These are phyloP conservation scores for Nothocercus julius DNA, from an alignment of 2,113 vertebrate genomes.

Conservation along the genomic window DNA sequence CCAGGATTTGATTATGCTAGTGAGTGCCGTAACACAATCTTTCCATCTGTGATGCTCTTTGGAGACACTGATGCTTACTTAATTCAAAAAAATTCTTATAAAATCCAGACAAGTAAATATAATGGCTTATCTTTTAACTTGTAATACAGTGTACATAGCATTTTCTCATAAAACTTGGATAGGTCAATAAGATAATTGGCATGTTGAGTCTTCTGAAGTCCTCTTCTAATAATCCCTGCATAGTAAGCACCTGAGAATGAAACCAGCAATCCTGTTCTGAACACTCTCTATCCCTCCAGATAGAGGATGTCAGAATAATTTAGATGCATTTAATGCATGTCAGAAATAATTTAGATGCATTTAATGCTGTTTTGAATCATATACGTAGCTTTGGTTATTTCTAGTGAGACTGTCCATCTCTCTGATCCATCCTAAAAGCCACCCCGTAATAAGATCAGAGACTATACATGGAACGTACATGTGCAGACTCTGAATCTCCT, in stretches of 20 bases:
- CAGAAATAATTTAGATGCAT: neutral
- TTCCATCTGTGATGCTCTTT: rapidly evolving
- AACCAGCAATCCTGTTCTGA: neutral
- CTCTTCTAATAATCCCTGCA: neutral
- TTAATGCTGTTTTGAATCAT: neutral
- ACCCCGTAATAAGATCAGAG: neutral
- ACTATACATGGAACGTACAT: neutral
- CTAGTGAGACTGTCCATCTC: neutral
- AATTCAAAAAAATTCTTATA: neutral
- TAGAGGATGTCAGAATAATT: neutral
- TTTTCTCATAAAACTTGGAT: rapidly evolving
- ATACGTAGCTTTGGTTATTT: neutral
- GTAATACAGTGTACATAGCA: rapidly evolving
- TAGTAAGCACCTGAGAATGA: neutral
- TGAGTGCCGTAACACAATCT: neutral
- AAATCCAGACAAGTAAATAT: neutral
- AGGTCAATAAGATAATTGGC: neutral
- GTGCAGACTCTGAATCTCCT: neutral
- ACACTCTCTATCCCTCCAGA: neutral
- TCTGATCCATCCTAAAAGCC: neutral
- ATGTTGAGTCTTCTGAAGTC: neutral
- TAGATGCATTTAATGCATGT: neutral
- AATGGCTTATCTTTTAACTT: neutral
- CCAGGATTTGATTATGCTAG: neutral
- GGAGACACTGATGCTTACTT: neutral